Base-by-base conservation (phyloP, 2,113 vertebrate species). In the Cathartes aura region DNA sequence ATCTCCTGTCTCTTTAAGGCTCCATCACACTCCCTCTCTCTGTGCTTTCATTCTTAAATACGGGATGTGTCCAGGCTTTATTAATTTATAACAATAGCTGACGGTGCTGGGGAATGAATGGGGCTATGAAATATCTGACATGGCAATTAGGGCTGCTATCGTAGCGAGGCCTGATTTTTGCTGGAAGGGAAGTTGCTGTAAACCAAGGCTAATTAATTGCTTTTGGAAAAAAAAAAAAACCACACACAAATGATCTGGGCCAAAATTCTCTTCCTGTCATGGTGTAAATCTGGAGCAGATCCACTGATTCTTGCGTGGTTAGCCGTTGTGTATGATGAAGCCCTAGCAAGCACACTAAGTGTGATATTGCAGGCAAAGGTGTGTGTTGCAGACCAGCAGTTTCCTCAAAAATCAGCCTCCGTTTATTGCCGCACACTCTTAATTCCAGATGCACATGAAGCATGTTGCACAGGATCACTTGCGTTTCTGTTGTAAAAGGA, bases 11-110 rank as follows among this genome's bases (percentile, higher is more conserved):
- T 87, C 95, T 90, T 94, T 96, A 96, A 93, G 55, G 76, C 58
- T 90, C 63, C 30, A 1, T 93, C 90, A 68, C 60, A 10, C 64
- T 40, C 78, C 27, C 45, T 24, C 38, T 73, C 43, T 75, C 60
- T 32, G 22, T 30, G 70, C 58, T 87, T 94, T 85, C 91, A 80
- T 96, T 95, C 93, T 93, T 87, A 93, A 97, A 89, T 76, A 68
- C 0, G 16, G 62, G 87, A 79, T 47, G 66, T 89, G 91, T 55
- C 84, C 71, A 34, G 48, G 70, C 38, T 95, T 96, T 96, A 90
- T 97, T 89, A 95, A 96, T 96, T 96, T 89, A 82, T 80, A 82
- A 60, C 87, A 93, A 80, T 53, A 95, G 95, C 94, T 94, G 93
- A 56, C 80, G 92, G 81, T 91, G 81, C 91, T 95, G 78, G 91